These are phyloP conservation scores for Eciton burchellii DNA, from an alignment of 1,140 invertebrate species.

Conservation along the genomic window DNA sequence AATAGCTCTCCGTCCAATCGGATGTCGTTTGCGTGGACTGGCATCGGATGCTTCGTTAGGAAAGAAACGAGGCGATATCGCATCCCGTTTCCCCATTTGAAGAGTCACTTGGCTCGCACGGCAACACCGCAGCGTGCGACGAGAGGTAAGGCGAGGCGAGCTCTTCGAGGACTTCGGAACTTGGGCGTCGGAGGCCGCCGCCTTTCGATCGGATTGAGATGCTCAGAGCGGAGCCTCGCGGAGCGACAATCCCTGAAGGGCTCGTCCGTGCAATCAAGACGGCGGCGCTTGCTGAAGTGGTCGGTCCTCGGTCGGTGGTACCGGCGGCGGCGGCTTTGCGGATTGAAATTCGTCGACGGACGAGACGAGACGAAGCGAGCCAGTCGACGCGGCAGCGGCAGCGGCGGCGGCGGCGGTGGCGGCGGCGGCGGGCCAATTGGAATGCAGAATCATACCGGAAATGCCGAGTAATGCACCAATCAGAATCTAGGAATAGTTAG, in stretches of 20 bases:
- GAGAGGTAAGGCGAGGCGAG: no score
- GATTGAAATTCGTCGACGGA: conserved; percentile 75
- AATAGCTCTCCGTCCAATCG: no score
- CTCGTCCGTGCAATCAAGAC: background rate
- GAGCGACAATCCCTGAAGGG: background rate
- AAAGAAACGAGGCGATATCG: no score
- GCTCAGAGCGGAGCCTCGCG: background rate
- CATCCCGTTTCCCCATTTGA: no score
- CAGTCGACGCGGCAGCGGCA: conserved; percentile 32
- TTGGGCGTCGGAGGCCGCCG: conserved; percentile 7
- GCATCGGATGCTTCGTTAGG: no score
- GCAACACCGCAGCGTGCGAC: no score
- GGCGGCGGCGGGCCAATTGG: conserved; percentile 81
- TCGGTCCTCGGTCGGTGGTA: conserved; percentile 51
- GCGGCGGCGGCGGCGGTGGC: conserved; percentile 1
- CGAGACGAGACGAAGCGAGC: conserved; percentile 42
- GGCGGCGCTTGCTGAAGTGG: conserved; percentile 28
- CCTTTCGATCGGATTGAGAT: conserved; percentile 34
- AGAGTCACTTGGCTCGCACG: no score
- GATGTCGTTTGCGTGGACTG: no score
- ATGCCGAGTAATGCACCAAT: conserved; percentile 86
- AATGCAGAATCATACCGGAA: conserved; percentile 86
- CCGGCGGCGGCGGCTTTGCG: conserved; percentile 61
- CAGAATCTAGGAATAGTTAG: conserved; percentile 85
- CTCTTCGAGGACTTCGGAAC: no score